These are phyloP conservation scores for Hydrocynus forskahlii DNA, from an alignment of 2,797 vertebrate genomes.

Conservation along the genomic window DNA sequence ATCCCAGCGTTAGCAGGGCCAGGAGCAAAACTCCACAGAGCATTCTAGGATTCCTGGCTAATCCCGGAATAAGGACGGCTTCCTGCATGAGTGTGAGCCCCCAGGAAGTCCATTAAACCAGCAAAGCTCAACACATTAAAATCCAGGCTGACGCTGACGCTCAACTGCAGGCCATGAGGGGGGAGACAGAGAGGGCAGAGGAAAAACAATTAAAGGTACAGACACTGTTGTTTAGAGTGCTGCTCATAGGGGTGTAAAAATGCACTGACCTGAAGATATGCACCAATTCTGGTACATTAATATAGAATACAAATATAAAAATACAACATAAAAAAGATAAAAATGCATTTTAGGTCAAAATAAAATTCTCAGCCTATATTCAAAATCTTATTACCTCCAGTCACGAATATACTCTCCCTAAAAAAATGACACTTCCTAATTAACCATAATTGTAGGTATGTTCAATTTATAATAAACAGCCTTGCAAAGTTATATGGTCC, in stretches of 20 bases:
- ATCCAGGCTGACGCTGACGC: conserved; percentile 8
- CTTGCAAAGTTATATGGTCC: no score
- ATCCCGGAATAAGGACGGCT: conserved; percentile 42
- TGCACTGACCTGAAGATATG: background rate
- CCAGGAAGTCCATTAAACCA: conserved; percentile 40
- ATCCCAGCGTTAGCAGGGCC: conserved; percentile 20
- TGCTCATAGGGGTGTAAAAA: background rate
- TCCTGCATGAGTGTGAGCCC: conserved; percentile 38
- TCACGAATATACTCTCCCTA: no score
- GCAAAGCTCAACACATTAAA: conserved; percentile 42
- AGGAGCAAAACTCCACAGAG: background rate
- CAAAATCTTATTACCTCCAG: no score
- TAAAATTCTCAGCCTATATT: no score
- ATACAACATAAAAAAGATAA: no score
- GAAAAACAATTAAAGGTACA: background rate
- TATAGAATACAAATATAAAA: background rate
- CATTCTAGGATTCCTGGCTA: conserved; percentile 47
- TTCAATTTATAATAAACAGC: no score
- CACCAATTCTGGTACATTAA: background rate
- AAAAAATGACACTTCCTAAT: no score
- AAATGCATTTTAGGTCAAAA: no score
- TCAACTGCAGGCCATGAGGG: background rate
- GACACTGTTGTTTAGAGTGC: background rate
- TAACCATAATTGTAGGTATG: no score
- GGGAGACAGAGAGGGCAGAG: background rate